Evolutionary conservation across 1,140 invertebrate genomes (phyloP).

Genomic region (Drosophila kepulauana): DNA sequence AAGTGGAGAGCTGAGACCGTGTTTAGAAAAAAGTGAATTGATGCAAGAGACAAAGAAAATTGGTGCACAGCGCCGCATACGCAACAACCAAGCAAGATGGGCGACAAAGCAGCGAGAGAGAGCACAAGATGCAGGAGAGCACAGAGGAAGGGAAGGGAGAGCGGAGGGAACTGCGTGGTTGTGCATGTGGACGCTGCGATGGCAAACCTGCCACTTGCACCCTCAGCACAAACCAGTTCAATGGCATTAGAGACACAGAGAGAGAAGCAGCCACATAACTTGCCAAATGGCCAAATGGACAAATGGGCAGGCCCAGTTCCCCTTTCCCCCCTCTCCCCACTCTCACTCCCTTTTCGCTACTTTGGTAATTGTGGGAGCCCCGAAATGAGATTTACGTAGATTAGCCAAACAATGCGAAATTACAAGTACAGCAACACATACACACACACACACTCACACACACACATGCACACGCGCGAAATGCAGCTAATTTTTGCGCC

Average conservation of each 20-base stretch:
- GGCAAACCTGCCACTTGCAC: conserved; percentile 74
- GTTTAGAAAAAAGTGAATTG: conserved; percentile 81
- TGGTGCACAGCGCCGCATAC: conserved; percentile 69
- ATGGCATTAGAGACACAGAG: conserved; percentile 43
- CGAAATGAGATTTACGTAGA: conserved; percentile 78
- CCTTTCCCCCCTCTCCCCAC: conserved; percentile 2
- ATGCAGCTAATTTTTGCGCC: conserved; percentile 64
- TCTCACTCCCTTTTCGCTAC: neutral
- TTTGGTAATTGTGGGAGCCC: conserved; percentile 78
- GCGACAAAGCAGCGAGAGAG: neutral
- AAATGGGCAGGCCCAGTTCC: conserved; percentile 77
- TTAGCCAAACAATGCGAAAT: conserved; percentile 83
- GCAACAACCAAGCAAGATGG: conserved; percentile 33
- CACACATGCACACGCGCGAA: conserved; percentile 19
- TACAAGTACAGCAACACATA: conserved; percentile 57
- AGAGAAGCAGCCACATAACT: conserved; percentile 73
- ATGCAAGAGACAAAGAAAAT: conserved; percentile 78
- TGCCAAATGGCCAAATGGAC: conserved; percentile 71
- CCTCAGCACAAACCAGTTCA: conserved; percentile 77
- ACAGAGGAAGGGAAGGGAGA: neutral
- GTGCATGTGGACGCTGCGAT: conserved; percentile 22
- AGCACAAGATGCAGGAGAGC: too few species aligned
- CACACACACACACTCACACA: conserved; percentile 5
- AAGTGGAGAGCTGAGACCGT: conserved; percentile 39
- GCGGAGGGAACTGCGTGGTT: neutral